Percentiles rank a stretch among this genome's conserved stretches.
Evolutionary conservation across 2,888 invertebrate genomes (phyloP).

Genomic region (Leuctra nigra): DNA sequence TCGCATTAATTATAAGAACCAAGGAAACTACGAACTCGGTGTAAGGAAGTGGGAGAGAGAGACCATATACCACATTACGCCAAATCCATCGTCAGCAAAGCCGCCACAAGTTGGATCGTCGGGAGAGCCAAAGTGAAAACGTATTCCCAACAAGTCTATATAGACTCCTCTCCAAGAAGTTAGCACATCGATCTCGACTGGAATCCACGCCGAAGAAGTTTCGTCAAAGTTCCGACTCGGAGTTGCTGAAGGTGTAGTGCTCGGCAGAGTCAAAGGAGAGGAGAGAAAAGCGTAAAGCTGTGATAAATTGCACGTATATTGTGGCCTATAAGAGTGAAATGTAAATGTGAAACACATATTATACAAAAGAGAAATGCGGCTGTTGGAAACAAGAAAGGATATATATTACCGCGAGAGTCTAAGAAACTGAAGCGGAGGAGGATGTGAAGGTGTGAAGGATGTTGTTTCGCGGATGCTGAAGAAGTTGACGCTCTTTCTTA

Average conservation of each 20-base stretch:
- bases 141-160: too few relatives aligned
- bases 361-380: conserved; percentile 10
- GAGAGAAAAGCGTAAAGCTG: conserved; percentile 10
- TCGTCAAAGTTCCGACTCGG: background rate
- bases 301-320: conserved; percentile 14
- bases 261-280: conserved; percentile 8
- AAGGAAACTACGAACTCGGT: too few relatives aligned
- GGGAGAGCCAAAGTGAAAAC: too few relatives aligned
- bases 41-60: too few relatives aligned
- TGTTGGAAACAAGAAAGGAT: background rate
- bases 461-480: background rate
- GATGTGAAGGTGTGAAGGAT: conserved; percentile 13
- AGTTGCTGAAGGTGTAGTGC: too few relatives aligned
- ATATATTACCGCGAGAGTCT: background rate
- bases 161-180: too few relatives aligned
- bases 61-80: too few relatives aligned
- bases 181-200: too few relatives aligned
- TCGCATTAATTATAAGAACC: too few relatives aligned
- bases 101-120: too few relatives aligned
- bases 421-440: too few relatives aligned
- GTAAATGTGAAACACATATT: conserved; percentile 17
- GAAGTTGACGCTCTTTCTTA: background rate
- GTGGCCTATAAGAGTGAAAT: conserved; percentile 7
- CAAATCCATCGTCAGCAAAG: too few relatives aligned
- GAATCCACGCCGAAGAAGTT: conserved; percentile 2